Base-by-base conservation (phyloP, 2,888 invertebrate genomes). In the Apamea epomidion region DNA sequence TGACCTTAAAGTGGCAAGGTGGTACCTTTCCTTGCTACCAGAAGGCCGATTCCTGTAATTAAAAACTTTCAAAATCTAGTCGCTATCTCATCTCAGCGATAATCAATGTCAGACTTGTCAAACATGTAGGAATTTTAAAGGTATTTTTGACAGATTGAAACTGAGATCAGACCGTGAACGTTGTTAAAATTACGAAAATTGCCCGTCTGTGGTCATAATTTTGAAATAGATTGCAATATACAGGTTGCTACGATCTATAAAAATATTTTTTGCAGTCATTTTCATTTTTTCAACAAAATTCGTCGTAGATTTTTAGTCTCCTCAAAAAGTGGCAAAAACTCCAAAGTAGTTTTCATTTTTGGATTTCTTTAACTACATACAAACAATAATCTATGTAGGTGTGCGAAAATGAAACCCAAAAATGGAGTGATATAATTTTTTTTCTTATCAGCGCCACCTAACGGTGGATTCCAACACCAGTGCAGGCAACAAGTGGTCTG, bases 381-480 rank as follows among this genome's bases (percentile, higher is more conserved):
- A n/a, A n/a, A n/a, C 25, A 58, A 10, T 25, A 25, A 54, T 54
- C 1, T 18, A 51, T 21, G 3, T 58, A 58, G 8, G 58, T 25
- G 3, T 25, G 58, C 58, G 58, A 58, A 25, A 54, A 54, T 6
- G 10, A 25, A 58, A 58, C 25, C 1, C n/a, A 12, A n/a, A 60
- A 60, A 60, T 60, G 4, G 58, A 60, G n/a, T 12, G n/a, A 0
- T n/a, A 58, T 12, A 2, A n/a, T n/a, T n/a, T 60, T n/a, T 60
- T 37, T 67, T 69, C 7, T 25, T 21, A 0, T 12, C 45, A 16
- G 14, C 82, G 88, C 86, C 86, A 82, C 69, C 86, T 87, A 76
- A 3, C n/a, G 68, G 37, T n/a, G 16, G 16, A 48, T 29, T 65
- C 1, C 18, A 64, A 67, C 2, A 70, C 10, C 37, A 74, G 8